These are phyloP conservation scores for Heliangelus exortis DNA, from an alignment of 2,797 vertebrate species.

Conservation along the genomic window DNA sequence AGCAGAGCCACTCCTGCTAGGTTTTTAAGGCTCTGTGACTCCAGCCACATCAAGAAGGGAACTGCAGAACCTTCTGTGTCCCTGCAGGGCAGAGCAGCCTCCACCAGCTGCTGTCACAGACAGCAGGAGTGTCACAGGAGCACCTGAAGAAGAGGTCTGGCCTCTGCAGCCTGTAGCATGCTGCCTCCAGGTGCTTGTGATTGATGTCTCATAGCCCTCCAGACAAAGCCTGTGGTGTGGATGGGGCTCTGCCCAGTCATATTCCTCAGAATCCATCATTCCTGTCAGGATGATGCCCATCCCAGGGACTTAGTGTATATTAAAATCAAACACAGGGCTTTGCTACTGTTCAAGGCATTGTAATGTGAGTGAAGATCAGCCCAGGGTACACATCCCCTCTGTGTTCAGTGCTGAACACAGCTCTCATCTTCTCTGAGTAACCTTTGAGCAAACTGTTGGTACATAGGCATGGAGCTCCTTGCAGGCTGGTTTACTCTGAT, in stretches of 20 bases:
- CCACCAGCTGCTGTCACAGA: background rate
- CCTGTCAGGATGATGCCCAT: background rate
- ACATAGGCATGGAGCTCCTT: background rate
- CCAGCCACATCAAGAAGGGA: background rate
- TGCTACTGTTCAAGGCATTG: background rate
- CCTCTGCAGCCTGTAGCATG: background rate
- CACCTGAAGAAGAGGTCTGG: background rate
- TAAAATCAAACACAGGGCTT: background rate
- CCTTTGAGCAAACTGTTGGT: background rate
- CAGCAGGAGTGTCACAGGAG: background rate
- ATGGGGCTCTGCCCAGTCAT: background rate
- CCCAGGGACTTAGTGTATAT: background rate
- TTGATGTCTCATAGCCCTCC: background rate
- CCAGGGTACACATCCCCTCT: fast-evolving
- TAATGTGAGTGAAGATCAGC: background rate
- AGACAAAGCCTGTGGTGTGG: background rate
- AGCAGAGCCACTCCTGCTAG: background rate
- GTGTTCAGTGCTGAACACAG: background rate
- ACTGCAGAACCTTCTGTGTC: background rate
- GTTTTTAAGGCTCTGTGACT: background rate
- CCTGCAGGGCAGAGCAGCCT: background rate
- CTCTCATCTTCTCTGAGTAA: background rate
- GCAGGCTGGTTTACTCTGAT: too few relatives aligned
- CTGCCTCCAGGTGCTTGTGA: background rate
- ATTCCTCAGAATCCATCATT: background rate